Evolutionary conservation across 2,113 vertebrate genomes (phyloP).

Genomic region (Misgurnus anguillicaudatus): DNA sequence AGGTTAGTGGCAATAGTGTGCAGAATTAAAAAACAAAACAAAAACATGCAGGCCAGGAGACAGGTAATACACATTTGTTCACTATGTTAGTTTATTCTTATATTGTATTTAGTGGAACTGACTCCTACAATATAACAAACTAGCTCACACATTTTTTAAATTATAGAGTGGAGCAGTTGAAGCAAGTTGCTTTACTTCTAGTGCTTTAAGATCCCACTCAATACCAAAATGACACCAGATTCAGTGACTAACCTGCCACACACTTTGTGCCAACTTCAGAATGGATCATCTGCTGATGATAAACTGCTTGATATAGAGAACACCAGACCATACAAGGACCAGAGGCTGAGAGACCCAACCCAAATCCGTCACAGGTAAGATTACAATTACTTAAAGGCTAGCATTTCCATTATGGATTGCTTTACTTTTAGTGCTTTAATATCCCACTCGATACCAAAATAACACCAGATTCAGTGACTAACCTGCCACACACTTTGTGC

Average conservation of each 20-base stretch:
- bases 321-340: too few relatives aligned
- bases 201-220: background rate
- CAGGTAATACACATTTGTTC: too few relatives aligned
- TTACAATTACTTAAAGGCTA: too few relatives aligned
- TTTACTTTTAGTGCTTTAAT: background rate
- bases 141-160: constrained; percentile 9
- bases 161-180: background rate
- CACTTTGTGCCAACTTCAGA: too few relatives aligned
- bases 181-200: background rate
- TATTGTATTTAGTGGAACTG: constrained; percentile 3
- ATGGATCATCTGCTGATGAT: too few relatives aligned
- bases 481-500: background rate
- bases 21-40: too few relatives aligned
- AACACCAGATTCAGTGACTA: background rate
- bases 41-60: too few relatives aligned
- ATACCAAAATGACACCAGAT: background rate
- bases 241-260: background rate
- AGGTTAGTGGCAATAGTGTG: too few relatives aligned
- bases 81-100: too few relatives aligned
- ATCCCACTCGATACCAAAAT: background rate
- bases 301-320: too few relatives aligned
- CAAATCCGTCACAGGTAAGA: too few relatives aligned
- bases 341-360: too few relatives aligned
- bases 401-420: background rate
- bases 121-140: background rate